Percentiles rank a stretch among this genome's conserved stretches.
phyloP scores from a whole-genome alignment of 2,888 invertebrate species.

The Tanytarsus gracilentus region DNA sequence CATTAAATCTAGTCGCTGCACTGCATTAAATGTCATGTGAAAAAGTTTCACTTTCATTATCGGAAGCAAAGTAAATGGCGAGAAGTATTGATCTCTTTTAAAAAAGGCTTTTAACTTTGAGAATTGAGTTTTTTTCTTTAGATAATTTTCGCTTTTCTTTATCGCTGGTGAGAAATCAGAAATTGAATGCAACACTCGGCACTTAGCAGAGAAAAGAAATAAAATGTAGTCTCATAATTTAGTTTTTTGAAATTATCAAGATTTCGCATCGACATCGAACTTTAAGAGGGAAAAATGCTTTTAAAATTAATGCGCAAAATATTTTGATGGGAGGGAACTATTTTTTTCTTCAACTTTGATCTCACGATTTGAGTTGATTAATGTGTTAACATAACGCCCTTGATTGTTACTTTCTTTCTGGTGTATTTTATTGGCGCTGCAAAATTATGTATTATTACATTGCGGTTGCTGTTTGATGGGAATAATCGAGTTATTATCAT shows the following conservation, averaged over 20 bases:
- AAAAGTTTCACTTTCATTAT: conserved; percentile 6
- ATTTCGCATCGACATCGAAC: not conserved
- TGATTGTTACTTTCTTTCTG: not conserved
- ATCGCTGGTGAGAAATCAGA: conserved; percentile 24
- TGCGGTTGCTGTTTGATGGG: too few species aligned
- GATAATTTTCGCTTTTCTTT: not conserved
- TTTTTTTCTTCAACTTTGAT: not conserved
- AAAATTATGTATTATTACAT: too few species aligned
- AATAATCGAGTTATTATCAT: too few species aligned
- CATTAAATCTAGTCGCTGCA: too few species aligned
- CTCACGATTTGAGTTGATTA: not conserved
- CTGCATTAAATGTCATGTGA: not conserved
- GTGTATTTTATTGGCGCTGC: too few species aligned
- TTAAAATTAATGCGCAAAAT: not conserved
- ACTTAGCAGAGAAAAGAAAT: not conserved
- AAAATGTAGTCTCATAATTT: conserved; percentile 1
- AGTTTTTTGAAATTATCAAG: not conserved
- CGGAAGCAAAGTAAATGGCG: not conserved
- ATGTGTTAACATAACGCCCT: not conserved
- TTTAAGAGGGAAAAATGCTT: not conserved
- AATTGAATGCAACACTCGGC: not conserved
- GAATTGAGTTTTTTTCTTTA: not conserved
- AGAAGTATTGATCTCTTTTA: not conserved
- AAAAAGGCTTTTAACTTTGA: not conserved
- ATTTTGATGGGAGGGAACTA: not conserved